phyloP scores from a whole-genome alignment of 2,888 invertebrate species.

The Anaspis maculata region DNA sequence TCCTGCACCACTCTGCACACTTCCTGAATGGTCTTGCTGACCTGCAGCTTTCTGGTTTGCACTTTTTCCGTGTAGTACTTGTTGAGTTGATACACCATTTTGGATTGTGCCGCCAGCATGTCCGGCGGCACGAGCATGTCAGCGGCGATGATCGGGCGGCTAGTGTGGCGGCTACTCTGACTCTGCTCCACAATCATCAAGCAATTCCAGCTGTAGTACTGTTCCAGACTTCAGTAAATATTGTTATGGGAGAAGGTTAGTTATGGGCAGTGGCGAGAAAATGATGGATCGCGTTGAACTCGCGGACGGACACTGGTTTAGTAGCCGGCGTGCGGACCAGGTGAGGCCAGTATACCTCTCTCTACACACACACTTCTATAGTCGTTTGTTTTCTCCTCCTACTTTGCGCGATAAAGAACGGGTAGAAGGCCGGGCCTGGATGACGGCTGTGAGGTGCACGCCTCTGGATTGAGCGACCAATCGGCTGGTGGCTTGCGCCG shows the following conservation, averaged over 20 bases:
- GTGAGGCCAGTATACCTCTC: constrained; percentile 30
- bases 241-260: constrained; percentile 8
- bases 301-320: constrained; percentile 32
- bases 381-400: too few species aligned
- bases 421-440: too few species aligned
- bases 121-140: constrained; percentile 59
- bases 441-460: too few species aligned
- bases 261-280: too few species aligned
- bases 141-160: constrained; percentile 16
- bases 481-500: too few species aligned
- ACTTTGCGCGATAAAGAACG: not conserved
- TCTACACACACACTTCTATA: too few species aligned
- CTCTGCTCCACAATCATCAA: constrained; percentile 33
- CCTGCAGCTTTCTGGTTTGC: constrained; percentile 49
- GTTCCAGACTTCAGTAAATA: constrained; percentile 1
- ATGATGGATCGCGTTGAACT: constrained; percentile 33
- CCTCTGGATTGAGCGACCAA: constrained; percentile 6
- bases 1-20: constrained; percentile 77
- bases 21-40: constrained; percentile 66
- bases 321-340: constrained; percentile 21
- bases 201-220: too few species aligned
- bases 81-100: constrained; percentile 72
- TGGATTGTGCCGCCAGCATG: constrained; percentile 68
- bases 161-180: constrained; percentile 28
- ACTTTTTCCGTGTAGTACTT: constrained; percentile 74